These are phyloP conservation scores for Poeciliopsis turrubarensis DNA, from an alignment of 2,113 vertebrate genomes.

Conservation along the genomic window DNA sequence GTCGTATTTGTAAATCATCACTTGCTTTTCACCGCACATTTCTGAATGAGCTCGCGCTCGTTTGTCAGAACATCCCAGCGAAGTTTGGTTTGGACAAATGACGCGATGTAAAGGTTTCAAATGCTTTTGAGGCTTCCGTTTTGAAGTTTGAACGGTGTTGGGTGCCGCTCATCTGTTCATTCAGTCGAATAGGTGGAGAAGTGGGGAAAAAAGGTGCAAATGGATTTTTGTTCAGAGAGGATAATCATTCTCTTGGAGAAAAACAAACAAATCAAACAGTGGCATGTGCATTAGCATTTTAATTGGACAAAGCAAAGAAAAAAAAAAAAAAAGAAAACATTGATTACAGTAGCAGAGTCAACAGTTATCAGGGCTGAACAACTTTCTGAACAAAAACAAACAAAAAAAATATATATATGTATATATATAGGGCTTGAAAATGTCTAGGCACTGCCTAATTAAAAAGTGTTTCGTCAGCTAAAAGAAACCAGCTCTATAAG, in stretches of 20 bases:
- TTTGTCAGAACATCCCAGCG: too few relatives aligned
- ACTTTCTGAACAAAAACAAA: constrained; percentile 67
- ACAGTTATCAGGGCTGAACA: constrained; percentile 72
- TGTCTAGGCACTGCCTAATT: constrained; percentile 79
- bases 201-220: too few relatives aligned
- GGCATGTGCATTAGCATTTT: constrained; percentile 78
- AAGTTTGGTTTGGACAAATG: too few relatives aligned
- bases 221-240: too few relatives aligned
- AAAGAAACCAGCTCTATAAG: constrained; percentile 80
- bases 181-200: background rate
- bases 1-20: too few relatives aligned
- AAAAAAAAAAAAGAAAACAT: constrained; percentile 62
- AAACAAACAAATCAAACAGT: background rate
- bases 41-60: too few relatives aligned
- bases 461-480: constrained; percentile 72
- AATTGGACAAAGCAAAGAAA: constrained; percentile 79
- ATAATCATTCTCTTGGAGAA: too few relatives aligned
- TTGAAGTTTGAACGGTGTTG: too few relatives aligned
- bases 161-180: background rate
- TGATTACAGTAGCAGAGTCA: constrained; percentile 81
- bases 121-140: too few relatives aligned
- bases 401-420: too few relatives aligned
- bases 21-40: too few relatives aligned
- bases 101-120: too few relatives aligned
- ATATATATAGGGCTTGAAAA: constrained; percentile 62